Percentiles rank a stretch among this genome's conserved stretches.
These are phyloP conservation scores for Drosophila littoralis DNA, from an alignment of 1,140 invertebrate genomes.

Conservation along the genomic window DNA sequence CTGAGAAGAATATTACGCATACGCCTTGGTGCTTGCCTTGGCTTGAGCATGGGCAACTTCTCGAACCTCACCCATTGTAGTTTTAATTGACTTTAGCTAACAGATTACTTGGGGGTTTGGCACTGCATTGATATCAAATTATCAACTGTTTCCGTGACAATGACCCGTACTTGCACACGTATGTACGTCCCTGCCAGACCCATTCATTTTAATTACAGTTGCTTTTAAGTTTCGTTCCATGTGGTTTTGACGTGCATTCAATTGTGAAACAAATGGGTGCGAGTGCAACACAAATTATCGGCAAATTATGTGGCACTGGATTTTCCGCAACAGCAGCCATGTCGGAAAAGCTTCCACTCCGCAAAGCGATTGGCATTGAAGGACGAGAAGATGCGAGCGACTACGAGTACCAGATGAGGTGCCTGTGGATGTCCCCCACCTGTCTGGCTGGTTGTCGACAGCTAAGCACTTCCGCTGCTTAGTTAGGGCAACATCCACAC, in stretches of 20 bases:
- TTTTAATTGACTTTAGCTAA: conserved; percentile 8
- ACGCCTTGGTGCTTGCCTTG: conserved; percentile 14
- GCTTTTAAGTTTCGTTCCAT: conserved; percentile 28
- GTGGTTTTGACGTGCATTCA: conserved; percentile 29
- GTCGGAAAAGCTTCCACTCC: conserved; percentile 29
- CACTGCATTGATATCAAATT: conserved; percentile 17
- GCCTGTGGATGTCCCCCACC: conserved; percentile 1
- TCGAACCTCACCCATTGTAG: neutral
- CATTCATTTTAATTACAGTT: conserved; percentile 40
- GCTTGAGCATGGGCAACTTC: no score
- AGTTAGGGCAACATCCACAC: conserved; percentile 35
- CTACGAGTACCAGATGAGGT: neutral
- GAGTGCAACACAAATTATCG: conserved; percentile 49
- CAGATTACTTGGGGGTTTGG: neutral
- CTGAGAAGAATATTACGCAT: conserved; percentile 28
- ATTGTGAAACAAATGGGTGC: conserved; percentile 11
- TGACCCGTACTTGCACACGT: conserved; percentile 5
- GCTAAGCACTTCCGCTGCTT: conserved; percentile 47
- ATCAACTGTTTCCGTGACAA: conserved; percentile 14
- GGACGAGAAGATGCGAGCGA: neutral
- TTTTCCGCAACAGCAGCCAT: conserved; percentile 67
- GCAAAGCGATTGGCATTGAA: conserved; percentile 52
- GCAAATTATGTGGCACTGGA: conserved; percentile 61
- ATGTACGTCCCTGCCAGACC: conserved; percentile 1
- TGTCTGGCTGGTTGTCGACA: conserved; percentile 9